These are phyloP conservation scores for Eucriotettix oculatus DNA, from an alignment of 2,888 invertebrate genomes.

Conservation along the genomic window DNA sequence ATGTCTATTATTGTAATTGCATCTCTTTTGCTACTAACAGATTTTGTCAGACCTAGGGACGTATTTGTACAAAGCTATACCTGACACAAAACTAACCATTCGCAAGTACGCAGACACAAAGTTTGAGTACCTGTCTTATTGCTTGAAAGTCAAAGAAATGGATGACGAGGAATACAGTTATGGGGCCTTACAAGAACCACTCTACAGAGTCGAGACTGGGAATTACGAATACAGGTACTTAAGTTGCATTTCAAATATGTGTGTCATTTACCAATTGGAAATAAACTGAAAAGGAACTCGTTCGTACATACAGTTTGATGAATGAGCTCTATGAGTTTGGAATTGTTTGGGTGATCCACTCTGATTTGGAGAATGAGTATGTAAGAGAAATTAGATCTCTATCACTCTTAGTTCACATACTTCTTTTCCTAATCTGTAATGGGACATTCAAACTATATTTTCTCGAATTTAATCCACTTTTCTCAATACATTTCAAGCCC, in stretches of 20 bases:
- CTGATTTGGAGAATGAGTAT: too few species aligned
- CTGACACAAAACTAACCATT: slow-evolving; percentile 93
- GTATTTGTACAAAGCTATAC: slow-evolving; percentile 93
- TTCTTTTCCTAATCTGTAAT: too few species aligned
- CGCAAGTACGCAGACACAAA: slow-evolving; percentile 97
- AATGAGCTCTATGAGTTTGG: too few species aligned
- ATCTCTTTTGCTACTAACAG: slow-evolving; percentile 26
- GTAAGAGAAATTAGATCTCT: too few species aligned
- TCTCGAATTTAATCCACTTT: too few species aligned
- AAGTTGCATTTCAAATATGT: background rate
- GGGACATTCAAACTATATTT: too few species aligned
- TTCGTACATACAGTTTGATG: too few species aligned
- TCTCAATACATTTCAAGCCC: too few species aligned
- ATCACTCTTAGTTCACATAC: too few species aligned
- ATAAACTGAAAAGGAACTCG: too few species aligned
- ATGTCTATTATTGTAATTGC: background rate
- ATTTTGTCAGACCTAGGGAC: slow-evolving; percentile 90
- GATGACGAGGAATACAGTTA: slow-evolving; percentile 97
- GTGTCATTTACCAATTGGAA: too few species aligned
- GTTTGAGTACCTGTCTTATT: slow-evolving; percentile 97
- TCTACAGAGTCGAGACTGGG: slow-evolving; percentile 96
- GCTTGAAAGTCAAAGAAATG: slow-evolving; percentile 98
- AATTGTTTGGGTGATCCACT: too few species aligned
- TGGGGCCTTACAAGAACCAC: slow-evolving; percentile 80
- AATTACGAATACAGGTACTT: slow-evolving; percentile 92